A percentile compares a stretch with the other conserved stretches of the same genome.
Evolutionary conservation across 2,888 invertebrate genomes (phyloP).

Genomic region (Keiferia lycopersicella): DNA sequence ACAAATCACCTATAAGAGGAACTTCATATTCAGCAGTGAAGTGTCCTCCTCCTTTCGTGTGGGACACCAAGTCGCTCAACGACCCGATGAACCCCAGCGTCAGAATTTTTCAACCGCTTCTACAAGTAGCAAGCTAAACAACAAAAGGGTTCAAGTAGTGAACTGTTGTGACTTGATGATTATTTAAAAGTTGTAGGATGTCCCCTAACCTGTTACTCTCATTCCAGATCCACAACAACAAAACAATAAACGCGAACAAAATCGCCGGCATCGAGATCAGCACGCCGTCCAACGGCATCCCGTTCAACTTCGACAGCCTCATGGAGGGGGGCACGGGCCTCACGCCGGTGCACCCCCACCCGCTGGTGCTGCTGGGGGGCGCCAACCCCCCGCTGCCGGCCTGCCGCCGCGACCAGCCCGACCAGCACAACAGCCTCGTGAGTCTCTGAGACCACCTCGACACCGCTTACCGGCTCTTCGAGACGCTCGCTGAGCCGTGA

Average conservation of each 20-base stretch:
- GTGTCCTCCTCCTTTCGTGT: too few species aligned
- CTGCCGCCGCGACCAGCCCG: constrained; percentile 87
- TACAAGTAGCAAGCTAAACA: too few species aligned
- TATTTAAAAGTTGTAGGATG: not conserved
- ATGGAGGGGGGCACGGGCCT: constrained; percentile 97
- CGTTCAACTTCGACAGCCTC: constrained; percentile 94
- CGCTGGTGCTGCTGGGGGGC: constrained; percentile 74
- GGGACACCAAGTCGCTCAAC: too few species aligned
- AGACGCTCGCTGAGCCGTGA: constrained; percentile 29
- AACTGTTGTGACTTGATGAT: not conserved
- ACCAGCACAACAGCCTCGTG: constrained; percentile 90
- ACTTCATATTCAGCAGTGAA: too few species aligned
- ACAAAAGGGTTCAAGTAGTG: too few species aligned
- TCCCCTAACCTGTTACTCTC: not conserved
- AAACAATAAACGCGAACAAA: constrained; percentile 77
- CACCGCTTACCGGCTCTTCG: constrained; percentile 43
- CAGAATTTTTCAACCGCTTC: too few species aligned
- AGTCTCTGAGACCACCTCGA: constrained; percentile 85
- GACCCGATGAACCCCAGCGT: too few species aligned
- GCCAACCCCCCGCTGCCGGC: constrained; percentile 83
- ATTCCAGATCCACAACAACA: constrained; percentile 74
- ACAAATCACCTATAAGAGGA: too few species aligned
- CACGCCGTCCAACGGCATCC: constrained; percentile 93
- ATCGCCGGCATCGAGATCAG: constrained; percentile 91
- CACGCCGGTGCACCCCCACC: constrained; percentile 87